Conservation (phyloP, 2,888 invertebrate species). For the Drosophila neonasuta region DNA sequence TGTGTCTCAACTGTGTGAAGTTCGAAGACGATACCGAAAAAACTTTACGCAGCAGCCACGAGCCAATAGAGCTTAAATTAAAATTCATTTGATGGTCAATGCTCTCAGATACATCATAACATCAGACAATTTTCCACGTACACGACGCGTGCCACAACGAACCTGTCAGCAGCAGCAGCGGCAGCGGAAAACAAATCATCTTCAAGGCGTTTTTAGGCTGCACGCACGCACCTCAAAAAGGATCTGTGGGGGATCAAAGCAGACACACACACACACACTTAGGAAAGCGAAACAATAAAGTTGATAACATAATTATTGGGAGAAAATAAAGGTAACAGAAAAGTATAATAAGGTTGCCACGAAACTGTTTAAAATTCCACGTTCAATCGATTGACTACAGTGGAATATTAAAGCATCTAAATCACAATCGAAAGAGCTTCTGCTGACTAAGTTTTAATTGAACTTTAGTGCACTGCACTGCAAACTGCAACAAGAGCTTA, state of each 20-base stretch:
- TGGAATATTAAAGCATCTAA: constrained; percentile 32
- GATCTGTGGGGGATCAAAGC: not conserved
- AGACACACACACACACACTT: not conserved
- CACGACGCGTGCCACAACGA: constrained; percentile 2
- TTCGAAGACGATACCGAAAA: constrained; percentile 6
- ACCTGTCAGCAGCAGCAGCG: constrained; percentile 27
- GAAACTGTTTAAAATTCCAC: constrained; percentile 2
- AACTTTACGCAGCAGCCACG: constrained; percentile 20
- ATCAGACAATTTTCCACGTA: constrained; percentile 1
- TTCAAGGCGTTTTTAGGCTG: not conserved
- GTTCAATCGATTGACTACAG: constrained; percentile 10
- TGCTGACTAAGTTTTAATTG: constrained; percentile 69
- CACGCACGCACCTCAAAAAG: constrained; percentile 2
- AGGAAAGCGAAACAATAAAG: not conserved
- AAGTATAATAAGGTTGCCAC: not conserved
- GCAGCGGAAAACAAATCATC: constrained; percentile 17
- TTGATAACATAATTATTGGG: not conserved
- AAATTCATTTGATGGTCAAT: constrained; percentile 66
- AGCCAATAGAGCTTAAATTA: constrained; percentile 59
- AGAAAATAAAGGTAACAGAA: not conserved
- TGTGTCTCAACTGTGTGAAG: not conserved
- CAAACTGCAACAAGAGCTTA: constrained; percentile 41
- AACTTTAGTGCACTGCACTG: constrained; percentile 65
- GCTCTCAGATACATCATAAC: constrained; percentile 30
- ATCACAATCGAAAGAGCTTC: constrained; percentile 4